phyloP scores from a whole-genome alignment of 2,888 invertebrate genomes.

The Chrysomela aeneicollis region DNA sequence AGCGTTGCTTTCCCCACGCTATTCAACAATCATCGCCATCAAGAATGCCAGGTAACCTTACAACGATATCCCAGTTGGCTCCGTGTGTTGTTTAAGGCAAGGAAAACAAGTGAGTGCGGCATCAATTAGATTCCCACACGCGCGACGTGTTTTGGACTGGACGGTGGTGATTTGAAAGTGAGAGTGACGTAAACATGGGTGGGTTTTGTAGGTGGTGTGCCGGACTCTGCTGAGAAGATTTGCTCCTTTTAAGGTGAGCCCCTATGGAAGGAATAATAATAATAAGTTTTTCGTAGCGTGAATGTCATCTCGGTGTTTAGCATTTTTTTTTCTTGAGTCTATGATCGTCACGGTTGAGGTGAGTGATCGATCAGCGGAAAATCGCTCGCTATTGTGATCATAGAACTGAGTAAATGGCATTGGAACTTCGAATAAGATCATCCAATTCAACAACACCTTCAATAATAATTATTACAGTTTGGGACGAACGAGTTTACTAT shows the following conservation, averaged over 20 bases:
- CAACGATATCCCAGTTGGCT: constrained; percentile 41
- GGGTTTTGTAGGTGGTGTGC: constrained; percentile 20
- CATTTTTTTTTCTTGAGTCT: neutral
- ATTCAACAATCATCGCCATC: too few species aligned
- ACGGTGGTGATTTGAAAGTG: constrained; percentile 36
- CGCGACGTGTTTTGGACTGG: constrained; percentile 26
- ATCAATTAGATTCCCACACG: constrained; percentile 38
- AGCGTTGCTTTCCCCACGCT: constrained; percentile 46
- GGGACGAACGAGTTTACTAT: too few species aligned
- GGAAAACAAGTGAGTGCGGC: constrained; percentile 35
- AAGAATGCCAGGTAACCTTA: constrained; percentile 36
- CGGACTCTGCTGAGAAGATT: constrained; percentile 12
- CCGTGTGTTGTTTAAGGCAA: constrained; percentile 37
- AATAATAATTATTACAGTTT: too few species aligned
- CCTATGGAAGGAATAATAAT: neutral
- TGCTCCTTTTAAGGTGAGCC: constrained; percentile 21
- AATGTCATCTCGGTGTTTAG: neutral
- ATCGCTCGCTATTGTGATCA: constrained; percentile 13
- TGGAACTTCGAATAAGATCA: neutral
- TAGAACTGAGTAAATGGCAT: neutral
- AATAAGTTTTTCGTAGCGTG: neutral
- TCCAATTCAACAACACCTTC: neutral
- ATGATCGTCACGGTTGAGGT: constrained; percentile 27
- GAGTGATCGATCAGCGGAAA: constrained; percentile 26
- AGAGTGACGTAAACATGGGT: constrained; percentile 38